phyloP scores from a whole-genome alignment of 1,140 invertebrate species.

The Tachypleus tridentatus region DNA sequence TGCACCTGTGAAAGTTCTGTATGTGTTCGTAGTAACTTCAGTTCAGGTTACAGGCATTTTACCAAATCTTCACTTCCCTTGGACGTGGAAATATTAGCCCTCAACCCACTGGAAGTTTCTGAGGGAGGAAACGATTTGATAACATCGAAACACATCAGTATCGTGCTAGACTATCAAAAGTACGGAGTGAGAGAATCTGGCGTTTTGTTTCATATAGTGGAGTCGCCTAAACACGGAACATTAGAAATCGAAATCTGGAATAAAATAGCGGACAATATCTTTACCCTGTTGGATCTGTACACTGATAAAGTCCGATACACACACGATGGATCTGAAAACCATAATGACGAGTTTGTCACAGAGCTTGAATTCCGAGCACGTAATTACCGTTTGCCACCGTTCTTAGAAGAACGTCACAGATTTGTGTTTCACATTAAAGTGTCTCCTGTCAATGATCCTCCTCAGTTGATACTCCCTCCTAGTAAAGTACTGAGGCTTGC shows the following conservation, averaged over 20 bases:
- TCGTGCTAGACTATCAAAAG: slow-evolving; percentile 67
- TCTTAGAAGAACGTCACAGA: slow-evolving; percentile 60
- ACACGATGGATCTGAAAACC: slow-evolving; percentile 78
- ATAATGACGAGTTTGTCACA: slow-evolving; percentile 65
- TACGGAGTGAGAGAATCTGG: slow-evolving; percentile 66
- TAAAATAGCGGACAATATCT: slow-evolving; percentile 37
- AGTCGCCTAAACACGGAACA: slow-evolving; percentile 60
- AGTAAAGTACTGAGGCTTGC: slow-evolving; percentile 55
- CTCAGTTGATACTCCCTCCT: slow-evolving; percentile 56
- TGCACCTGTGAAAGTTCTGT: slow-evolving; percentile 57
- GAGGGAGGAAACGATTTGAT: slow-evolving; percentile 21
- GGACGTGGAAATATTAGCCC: slow-evolving; percentile 57
- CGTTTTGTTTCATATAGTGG: slow-evolving; percentile 62
- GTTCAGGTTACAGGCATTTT: slow-evolving; percentile 39
- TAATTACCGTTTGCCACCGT: slow-evolving; percentile 59
- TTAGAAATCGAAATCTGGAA: slow-evolving; percentile 43
- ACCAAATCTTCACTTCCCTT: slow-evolving; percentile 36
- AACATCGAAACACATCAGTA: slow-evolving; percentile 35
- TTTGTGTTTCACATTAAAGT: slow-evolving; percentile 75
- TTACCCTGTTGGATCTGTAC: slow-evolving; percentile 55
- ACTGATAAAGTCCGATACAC: slow-evolving; percentile 68
- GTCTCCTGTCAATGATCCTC: slow-evolving; percentile 76
- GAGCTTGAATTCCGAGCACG: slow-evolving; percentile 65
- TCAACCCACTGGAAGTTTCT: slow-evolving; percentile 20
- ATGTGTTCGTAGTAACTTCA: slow-evolving; percentile 62